These are phyloP conservation scores for Tor tambroides DNA, from an alignment of 2,113 vertebrate genomes.

Conservation along the genomic window DNA sequence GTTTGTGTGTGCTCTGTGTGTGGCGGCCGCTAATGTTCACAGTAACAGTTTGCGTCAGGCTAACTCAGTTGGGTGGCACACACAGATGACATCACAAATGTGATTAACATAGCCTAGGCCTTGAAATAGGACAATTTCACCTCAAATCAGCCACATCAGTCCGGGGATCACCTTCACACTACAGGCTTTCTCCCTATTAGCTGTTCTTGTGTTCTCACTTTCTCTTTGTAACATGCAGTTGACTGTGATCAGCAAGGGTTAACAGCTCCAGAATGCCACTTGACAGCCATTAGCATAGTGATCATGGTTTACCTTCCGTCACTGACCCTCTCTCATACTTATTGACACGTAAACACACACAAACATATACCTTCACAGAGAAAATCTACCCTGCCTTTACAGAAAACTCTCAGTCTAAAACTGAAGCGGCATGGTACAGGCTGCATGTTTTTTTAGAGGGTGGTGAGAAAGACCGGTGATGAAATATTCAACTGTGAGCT, in stretches of 20 bases:
- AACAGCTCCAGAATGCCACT: background rate
- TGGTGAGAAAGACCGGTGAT: slow-evolving; percentile 14
- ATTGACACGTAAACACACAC: slow-evolving; percentile 1
- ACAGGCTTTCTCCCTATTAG: slow-evolving; percentile 21
- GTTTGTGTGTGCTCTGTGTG: background rate
- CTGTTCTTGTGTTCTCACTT: background rate
- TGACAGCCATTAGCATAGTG: slow-evolving; percentile 12
- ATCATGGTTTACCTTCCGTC: background rate
- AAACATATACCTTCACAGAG: slow-evolving; percentile 24
- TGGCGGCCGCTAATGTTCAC: background rate
- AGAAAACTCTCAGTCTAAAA: background rate
- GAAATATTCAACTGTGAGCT: slow-evolving; percentile 53
- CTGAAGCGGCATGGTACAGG: background rate
- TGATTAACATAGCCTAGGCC: slow-evolving; percentile 38
- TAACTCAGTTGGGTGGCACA: background rate
- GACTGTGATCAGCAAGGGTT: slow-evolving; percentile 33
- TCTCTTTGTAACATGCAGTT: slow-evolving; percentile 17
- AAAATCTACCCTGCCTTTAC: slow-evolving; percentile 19
- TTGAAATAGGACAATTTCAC: slow-evolving; percentile 30
- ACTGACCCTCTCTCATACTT: slow-evolving; percentile 24
- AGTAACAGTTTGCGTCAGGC: background rate
- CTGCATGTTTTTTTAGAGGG: background rate
- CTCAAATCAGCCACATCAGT: slow-evolving; percentile 6
- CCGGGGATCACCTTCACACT: slow-evolving; percentile 25
- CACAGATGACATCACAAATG: slow-evolving; percentile 41